Base-by-base conservation (phyloP, 1,140 invertebrate genomes). In the Zelostemma sp. region DNA sequence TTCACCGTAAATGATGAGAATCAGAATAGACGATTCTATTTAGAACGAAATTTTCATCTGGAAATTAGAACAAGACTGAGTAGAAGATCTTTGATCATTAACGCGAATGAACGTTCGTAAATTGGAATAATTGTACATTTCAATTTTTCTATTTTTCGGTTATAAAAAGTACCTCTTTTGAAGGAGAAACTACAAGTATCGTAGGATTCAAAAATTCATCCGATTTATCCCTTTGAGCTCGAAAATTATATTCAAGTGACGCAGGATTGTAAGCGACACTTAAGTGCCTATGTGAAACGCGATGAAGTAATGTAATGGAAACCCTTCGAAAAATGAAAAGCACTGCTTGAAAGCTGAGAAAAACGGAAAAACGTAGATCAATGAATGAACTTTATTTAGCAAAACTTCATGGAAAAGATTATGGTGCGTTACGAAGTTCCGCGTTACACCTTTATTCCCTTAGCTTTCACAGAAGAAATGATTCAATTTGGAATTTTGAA, bases 261-360 rank as follows among this genome's bases (percentile, higher is more conserved):
- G 59, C 40, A 47, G 56, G 57, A 64, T 60, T 43, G 56, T 47
- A 56, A 57, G 60, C 54, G 49, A 54, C 38, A 25, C 28, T 63
- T 50, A 69, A 69, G 55, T 6, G 51, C 55, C 28, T 6, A 17
- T 33, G 35, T 31, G 55, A 66, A 66, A 25, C 48, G 15, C 6
- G 33, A n/a, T n/a, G 11, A 15, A 19, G 33, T 64, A 59, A 60
- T 63, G 55, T 46, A 67, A 67, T 46, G 51, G 47, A 67, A 68
- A 63, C 55, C 45, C 59, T 58, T 55, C 59, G 19, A 15, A 60
- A 59, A 59, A 55, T 40, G 33, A 19, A 47, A 57, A 61, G 56
- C 56, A 57, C 53, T 54, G 54, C 59, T 63, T 59, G 58, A 60
- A 68, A 59, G 50, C 63, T 25, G 46, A 63, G 60, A 63, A 55